Evolutionary conservation across 2,888 invertebrate species (phyloP).

Genomic region (Tromatobia lineatoria): DNA sequence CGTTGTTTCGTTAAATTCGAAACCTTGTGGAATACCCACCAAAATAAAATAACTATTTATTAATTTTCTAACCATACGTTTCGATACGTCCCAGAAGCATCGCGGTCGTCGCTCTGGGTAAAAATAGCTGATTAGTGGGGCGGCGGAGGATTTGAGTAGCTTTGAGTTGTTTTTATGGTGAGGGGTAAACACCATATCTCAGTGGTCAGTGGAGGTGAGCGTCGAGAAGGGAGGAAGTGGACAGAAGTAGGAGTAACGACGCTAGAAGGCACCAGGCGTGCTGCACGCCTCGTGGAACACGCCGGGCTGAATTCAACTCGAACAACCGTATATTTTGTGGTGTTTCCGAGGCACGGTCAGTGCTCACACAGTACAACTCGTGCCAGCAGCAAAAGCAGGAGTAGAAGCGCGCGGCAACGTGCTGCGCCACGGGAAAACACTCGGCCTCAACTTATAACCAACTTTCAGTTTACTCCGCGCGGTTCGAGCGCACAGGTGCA

Average conservation of each 20-base stretch:
- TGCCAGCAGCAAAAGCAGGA: conserved; percentile 67
- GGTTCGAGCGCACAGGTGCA: conserved; percentile 66
- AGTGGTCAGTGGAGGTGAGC: conserved; percentile 70
- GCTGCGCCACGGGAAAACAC: conserved; percentile 62
- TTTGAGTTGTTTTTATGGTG: conserved; percentile 2
- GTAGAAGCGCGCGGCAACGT: conserved; percentile 63
- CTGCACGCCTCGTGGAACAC: conserved; percentile 76
- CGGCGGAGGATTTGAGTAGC: not conserved
- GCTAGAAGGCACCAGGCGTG: conserved; percentile 53
- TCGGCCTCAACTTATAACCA: conserved; percentile 69
- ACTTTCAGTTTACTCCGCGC: conserved; percentile 82
- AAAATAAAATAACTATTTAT: no score
- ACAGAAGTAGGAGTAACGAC: conserved; percentile 55
- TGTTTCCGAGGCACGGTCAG: conserved; percentile 78
- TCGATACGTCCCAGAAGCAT: no score
- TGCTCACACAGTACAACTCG: conserved; percentile 70
- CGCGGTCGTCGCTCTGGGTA: no score
- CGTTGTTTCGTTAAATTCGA: no score
- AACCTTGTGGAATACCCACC: no score
- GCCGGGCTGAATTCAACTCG: conserved; percentile 78
- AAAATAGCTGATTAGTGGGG: not conserved
- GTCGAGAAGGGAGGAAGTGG: conserved; percentile 62
- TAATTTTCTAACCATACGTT: no score
- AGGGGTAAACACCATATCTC: conserved; percentile 6
- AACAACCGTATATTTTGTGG: conserved; percentile 74